Base-by-base conservation (phyloP, 1,140 invertebrate species). In the Hyposmocoma kahamanoa region DNA sequence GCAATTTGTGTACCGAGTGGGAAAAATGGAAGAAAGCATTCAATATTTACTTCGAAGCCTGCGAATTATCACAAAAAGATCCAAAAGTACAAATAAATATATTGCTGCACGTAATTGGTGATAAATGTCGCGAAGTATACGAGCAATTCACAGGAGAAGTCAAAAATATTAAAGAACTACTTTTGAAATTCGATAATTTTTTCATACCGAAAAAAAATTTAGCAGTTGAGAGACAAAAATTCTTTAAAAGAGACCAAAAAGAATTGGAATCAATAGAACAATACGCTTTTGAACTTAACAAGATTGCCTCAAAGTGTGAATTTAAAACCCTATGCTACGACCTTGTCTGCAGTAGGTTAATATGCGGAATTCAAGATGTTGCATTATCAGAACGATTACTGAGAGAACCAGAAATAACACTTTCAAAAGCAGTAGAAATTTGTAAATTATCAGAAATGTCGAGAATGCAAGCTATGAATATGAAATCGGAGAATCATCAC, bases 131-230 rank as follows among this genome's bases (percentile, higher is more conserved):
- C 17, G 46, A 60, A 3, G 51, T 63, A n/a, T 57, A 50, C 18
- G 56, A 60, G 41, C 59, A 47, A 11, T 63, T 63, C 24, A 44
- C 55, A 28, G 21, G 18, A 30, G 43, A 49, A 10, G 4, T 34
- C 2, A 50, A 34, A 4, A 42, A 30, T n/a, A 34, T 58, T 17
- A 30, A 51, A 0, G 28, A 5, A 10, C 10, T 55, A 36, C 13
- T 59, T 17, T 10, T 6, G 15, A 53, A 53, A 46, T 53, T 60
- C 10, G 52, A 60, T 21, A 20, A 1, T 0, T 60, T 51, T 51
- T 55, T 62, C 39, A 21, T 54, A n/a, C 59, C 59, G 4, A 59
- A 59, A 36, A 49, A 53, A 21, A 62, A 62, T 45, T 28, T 59
- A 28, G 46, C 53, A 5, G 56, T 62, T 3, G 56, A 62, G 45